These are phyloP conservation scores for Pleuronectes platessa DNA, from an alignment of 2,113 vertebrate species.

Conservation along the genomic window DNA sequence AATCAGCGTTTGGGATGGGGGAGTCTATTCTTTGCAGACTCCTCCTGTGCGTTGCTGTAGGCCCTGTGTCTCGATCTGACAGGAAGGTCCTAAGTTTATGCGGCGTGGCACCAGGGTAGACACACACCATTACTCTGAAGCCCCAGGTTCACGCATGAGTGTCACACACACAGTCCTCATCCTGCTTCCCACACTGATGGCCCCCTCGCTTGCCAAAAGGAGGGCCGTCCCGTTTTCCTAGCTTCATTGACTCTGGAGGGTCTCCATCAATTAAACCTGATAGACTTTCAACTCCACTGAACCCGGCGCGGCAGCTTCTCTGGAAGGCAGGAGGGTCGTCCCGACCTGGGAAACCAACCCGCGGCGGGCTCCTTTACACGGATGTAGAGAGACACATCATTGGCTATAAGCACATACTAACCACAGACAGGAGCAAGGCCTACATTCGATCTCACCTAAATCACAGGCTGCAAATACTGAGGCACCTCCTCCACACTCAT, in stretches of 20 bases:
- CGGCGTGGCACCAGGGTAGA: slow-evolving; percentile 71
- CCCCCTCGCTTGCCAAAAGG: slow-evolving; percentile 71
- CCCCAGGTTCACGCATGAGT: slow-evolving; percentile 68
- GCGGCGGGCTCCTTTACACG: slow-evolving; percentile 35
- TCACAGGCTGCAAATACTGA: slow-evolving; percentile 45
- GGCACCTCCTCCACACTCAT: slow-evolving; percentile 17
- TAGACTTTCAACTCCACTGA: slow-evolving; percentile 71
- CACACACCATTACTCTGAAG: slow-evolving; percentile 78
- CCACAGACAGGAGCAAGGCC: slow-evolving; percentile 31
- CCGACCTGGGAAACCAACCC: slow-evolving; percentile 45
- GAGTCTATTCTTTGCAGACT: slow-evolving; percentile 58
- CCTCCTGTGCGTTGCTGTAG: slow-evolving; percentile 60
- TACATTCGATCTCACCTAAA: slow-evolving; percentile 50
- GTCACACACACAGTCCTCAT: slow-evolving; percentile 67
- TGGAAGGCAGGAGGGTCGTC: slow-evolving; percentile 46
- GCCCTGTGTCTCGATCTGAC: slow-evolving; percentile 67
- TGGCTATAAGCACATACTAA: slow-evolving; percentile 40
- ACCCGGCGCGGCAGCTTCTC: slow-evolving; percentile 55
- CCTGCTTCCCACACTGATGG: slow-evolving; percentile 60
- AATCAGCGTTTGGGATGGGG: slow-evolving; percentile 42
- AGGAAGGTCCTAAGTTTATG: slow-evolving; percentile 75
- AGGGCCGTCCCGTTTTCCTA: slow-evolving; percentile 71
- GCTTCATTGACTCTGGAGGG: slow-evolving; percentile 78
- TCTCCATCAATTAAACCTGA: slow-evolving; percentile 80
- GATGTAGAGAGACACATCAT: slow-evolving; percentile 45